These are phyloP conservation scores for Myrmecophaga tridactyla DNA, from an alignment of 2,113 vertebrate genomes.

Conservation along the genomic window DNA sequence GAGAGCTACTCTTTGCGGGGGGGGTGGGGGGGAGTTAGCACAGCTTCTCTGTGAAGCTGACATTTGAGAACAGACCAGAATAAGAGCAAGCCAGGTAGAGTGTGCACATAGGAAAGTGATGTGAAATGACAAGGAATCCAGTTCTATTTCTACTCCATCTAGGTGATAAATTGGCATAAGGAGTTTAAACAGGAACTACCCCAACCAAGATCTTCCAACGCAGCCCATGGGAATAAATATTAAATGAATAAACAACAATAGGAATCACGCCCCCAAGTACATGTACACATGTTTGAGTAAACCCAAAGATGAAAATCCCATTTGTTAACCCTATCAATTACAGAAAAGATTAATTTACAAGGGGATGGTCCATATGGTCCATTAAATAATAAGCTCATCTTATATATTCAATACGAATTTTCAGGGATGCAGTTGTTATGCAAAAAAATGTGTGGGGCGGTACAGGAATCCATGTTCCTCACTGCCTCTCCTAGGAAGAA, in stretches of 20 bases:
- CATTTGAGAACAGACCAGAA: background rate
- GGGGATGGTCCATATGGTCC: background rate
- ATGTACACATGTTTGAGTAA: background rate
- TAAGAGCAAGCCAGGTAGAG: background rate
- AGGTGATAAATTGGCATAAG: background rate
- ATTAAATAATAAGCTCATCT: background rate
- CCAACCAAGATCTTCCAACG: background rate
- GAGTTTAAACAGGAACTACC: background rate
- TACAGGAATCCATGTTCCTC: background rate
- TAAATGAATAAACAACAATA: background rate
- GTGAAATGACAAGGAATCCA: background rate
- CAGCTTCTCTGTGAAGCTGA: background rate
- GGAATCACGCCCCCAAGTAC: background rate
- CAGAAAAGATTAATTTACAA: background rate
- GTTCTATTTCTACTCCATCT: background rate
- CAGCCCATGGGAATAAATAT: background rate
- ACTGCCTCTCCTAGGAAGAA: background rate
- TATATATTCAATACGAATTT: background rate
- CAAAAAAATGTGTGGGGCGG: background rate
- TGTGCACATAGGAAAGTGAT: background rate
- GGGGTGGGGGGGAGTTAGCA: fast-evolving
- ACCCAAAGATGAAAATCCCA: background rate
- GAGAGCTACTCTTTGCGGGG: background rate
- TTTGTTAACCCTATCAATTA: background rate
- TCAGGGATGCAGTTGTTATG: background rate